Base-by-base conservation (phyloP, 2,888 invertebrate species). In the Drosophila ezoana region DNA sequence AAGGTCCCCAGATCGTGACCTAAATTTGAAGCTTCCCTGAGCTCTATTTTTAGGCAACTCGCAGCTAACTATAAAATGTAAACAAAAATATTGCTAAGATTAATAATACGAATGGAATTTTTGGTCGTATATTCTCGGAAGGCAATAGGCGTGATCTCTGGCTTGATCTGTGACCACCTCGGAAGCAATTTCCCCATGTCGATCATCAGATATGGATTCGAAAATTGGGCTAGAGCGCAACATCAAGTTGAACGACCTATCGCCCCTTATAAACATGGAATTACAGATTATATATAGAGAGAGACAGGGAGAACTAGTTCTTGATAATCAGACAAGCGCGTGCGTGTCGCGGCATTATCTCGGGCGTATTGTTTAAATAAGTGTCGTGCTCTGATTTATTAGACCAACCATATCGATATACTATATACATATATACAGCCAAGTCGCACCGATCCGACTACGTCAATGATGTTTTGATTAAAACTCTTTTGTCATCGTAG, bases 401-500 rank as follows among this genome's bases (percentile, higher is more conserved):
- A 66, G 54, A 72, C 33, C 43, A 52, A 40, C 10, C 47, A 60
- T 56, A 60, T 60, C 49, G 38, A 51, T 35, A 54, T 51, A 47
- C 37, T 38, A 66, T 41, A 54, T 47, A 14, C 43, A 3, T 10
- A 49, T 35, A 53, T 54, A 38, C 44, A 37, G 37, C 43, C 5
- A 0, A 20, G 4, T 18, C 14, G n/a, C 23, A n/a, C 20, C 54
- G 45, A 56, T 54, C 54, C 51, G 56, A 57, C 44, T 73, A 45
- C 75, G 79, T 75, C 79, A 78, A 60, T 75, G 60, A 74, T 77
- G 51, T 35, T 47, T 62, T 72, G 73, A 74, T 77, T 73, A 77
- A 78, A 78, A 58, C 59, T 75, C 62, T 78, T 63, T 67, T 59
- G 47, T 59, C 69, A 49, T 48, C 54, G 40, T 48, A 45, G 35